A percentile compares a stretch with the other conserved stretches of the same genome.
These are phyloP conservation scores for Gymnoscopelus microlampas DNA, from an alignment of 2,797 vertebrate genomes.

Conservation along the genomic window DNA sequence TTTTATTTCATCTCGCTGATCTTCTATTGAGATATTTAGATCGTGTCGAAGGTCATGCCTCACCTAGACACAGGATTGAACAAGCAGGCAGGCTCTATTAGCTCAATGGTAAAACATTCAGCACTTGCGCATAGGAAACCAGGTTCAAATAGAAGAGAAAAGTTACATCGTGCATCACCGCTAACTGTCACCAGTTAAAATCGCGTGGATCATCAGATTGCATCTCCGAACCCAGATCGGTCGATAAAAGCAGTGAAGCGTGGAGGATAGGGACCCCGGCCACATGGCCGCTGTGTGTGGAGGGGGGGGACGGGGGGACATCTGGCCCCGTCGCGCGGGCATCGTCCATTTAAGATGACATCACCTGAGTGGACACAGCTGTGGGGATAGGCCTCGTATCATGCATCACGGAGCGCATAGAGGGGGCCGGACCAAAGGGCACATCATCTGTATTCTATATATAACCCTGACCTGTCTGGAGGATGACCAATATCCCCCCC, in stretches of 20 bases:
- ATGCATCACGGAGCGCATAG: slow-evolving; percentile 42
- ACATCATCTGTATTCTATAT: slow-evolving; percentile 45
- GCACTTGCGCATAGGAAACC: too few relatives aligned
- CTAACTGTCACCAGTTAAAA: too few relatives aligned
- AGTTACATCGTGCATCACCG: too few relatives aligned
- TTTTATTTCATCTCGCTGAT: too few relatives aligned
- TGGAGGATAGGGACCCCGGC: background rate
- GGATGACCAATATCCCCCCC: slow-evolving; percentile 35
- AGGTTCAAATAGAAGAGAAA: too few relatives aligned
- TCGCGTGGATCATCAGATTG: too few relatives aligned
- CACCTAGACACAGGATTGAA: too few relatives aligned
- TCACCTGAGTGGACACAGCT: slow-evolving; percentile 59
- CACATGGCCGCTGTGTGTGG: background rate
- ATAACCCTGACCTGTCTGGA: slow-evolving; percentile 40
- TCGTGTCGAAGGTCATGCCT: too few relatives aligned
- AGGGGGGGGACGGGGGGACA: slow-evolving; percentile 29
- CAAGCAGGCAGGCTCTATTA: too few relatives aligned
- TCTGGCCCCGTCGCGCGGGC: slow-evolving; percentile 36
- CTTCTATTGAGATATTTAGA: too few relatives aligned
- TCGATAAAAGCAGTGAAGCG: background rate
- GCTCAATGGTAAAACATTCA: too few relatives aligned
- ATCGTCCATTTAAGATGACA: slow-evolving; percentile 56
- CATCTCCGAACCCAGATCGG: too few relatives aligned
- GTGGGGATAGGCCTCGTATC: slow-evolving; percentile 33
- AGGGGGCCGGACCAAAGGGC: slow-evolving; percentile 24